These are phyloP conservation scores for Mamestra configurata DNA, from an alignment of 1,140 invertebrate species.

Conservation along the genomic window DNA sequence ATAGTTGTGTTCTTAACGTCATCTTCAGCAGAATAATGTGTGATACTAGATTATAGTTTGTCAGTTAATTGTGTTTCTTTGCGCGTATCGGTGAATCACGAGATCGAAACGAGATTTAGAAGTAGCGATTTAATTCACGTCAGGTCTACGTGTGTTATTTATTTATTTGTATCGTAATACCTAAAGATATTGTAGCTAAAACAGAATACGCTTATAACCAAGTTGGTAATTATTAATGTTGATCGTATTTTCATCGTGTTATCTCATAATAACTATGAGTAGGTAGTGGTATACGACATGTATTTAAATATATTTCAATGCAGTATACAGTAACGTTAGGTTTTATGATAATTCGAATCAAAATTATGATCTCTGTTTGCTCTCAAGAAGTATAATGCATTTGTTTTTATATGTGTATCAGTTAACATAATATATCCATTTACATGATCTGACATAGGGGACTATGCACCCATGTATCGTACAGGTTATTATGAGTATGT, in stretches of 20 bases:
- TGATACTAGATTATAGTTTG: constrained; percentile 77
- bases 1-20: constrained; percentile 50
- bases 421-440: constrained; percentile 38
- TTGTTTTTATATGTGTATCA: constrained; percentile 42
- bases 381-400: constrained; percentile 58
- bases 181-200: constrained; percentile 57
- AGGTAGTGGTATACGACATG: constrained; percentile 42
- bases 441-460: constrained; percentile 27
- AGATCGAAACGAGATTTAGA: constrained; percentile 22
- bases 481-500: constrained; percentile 32
- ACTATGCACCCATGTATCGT: not conserved
- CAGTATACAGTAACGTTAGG: constrained; percentile 40
- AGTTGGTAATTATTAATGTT: constrained; percentile 43
- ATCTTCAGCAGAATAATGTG: constrained; percentile 75
- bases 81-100: constrained; percentile 41
- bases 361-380: constrained; percentile 71
- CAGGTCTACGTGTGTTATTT: constrained; percentile 38
- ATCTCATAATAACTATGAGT: constrained; percentile 42
- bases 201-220: constrained; percentile 65
- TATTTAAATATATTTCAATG: constrained; percentile 50
- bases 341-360: constrained; percentile 56
- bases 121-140: constrained; percentile 43
- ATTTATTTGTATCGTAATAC: constrained; percentile 48
- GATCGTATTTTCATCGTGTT: constrained; percentile 46
- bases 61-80: constrained; percentile 36